phyloP scores from a whole-genome alignment of 2,888 invertebrate species.

The Ochropacha duplaris region DNA sequence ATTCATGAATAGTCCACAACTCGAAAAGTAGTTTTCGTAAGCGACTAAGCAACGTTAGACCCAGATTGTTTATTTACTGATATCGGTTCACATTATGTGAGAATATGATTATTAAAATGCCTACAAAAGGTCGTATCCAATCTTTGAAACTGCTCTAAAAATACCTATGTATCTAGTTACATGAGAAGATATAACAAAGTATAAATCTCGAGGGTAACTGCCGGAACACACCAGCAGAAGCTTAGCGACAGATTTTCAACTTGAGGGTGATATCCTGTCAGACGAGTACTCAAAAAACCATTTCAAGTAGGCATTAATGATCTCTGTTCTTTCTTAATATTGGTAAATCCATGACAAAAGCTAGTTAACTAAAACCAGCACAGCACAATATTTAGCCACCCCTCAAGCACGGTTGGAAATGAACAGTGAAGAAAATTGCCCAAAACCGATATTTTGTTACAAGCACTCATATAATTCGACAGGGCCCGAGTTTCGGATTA shows the following conservation, averaged over 20 bases:
- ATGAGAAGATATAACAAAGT: too few relatives aligned
- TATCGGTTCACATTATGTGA: slow-evolving; percentile 19
- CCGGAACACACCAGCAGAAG: too few relatives aligned
- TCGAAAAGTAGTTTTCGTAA: slow-evolving; percentile 10
- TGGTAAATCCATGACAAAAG: slow-evolving; percentile 10
- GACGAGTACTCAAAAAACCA: too few relatives aligned
- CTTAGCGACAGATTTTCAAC: too few relatives aligned
- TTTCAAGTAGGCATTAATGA: too few relatives aligned
- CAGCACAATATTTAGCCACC: slow-evolving; percentile 24
- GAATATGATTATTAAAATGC: not conserved
- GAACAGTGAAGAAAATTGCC: slow-evolving; percentile 56
- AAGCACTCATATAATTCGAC: slow-evolving; percentile 28
- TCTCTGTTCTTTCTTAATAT: slow-evolving; percentile 8
- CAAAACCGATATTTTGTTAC: slow-evolving; percentile 41
- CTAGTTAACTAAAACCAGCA: slow-evolving; percentile 13
- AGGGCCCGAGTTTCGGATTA: slow-evolving; percentile 28
- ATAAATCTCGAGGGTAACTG: too few relatives aligned
- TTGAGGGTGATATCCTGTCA: too few relatives aligned
- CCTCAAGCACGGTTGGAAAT: slow-evolving; percentile 43
- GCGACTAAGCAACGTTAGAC: slow-evolving; percentile 8
- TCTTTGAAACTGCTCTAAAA: too few relatives aligned
- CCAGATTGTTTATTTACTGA: slow-evolving; percentile 9
- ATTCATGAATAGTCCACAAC: not conserved
- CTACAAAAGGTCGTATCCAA: too few relatives aligned
- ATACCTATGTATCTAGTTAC: too few relatives aligned